Conservation (phyloP, 2,888 invertebrate species). For the Bellardia pandia region DNA sequence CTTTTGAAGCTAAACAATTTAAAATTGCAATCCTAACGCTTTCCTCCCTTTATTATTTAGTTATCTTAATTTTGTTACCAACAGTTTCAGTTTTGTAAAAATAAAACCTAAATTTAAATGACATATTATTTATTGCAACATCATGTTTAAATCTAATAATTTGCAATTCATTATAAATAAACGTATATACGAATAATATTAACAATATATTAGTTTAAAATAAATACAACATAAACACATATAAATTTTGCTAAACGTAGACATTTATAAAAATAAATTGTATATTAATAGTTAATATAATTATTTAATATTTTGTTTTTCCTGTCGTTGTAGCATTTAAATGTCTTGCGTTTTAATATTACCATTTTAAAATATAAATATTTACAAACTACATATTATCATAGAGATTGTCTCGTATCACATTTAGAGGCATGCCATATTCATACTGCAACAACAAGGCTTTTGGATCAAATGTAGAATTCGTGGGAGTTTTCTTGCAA, state of each 20-base stretch:
- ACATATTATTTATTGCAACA: background rate
- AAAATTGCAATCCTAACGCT: too few species aligned
- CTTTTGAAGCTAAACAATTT: too few species aligned
- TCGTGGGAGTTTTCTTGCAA: slow-evolving; percentile 76
- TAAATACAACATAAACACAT: background rate
- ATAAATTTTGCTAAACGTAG: background rate
- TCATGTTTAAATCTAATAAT: background rate
- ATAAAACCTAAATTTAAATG: background rate
- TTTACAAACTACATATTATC: slow-evolving; percentile 62
- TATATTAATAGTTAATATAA: background rate
- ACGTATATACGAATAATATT: background rate
- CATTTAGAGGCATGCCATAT: slow-evolving; percentile 77
- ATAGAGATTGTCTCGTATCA: slow-evolving; percentile 79
- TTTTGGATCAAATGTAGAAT: slow-evolving; percentile 79
- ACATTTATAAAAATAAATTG: too few species aligned
- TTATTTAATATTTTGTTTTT: background rate
- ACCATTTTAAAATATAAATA: background rate
- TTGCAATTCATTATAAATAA: slow-evolving; percentile 7
- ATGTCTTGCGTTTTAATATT: background rate
- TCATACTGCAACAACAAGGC: slow-evolving; percentile 78
- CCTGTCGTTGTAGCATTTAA: background rate
- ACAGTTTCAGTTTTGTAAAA: too few species aligned
- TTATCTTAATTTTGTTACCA: too few species aligned
- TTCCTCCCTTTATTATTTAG: too few species aligned
- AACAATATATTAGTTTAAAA: background rate